Percentiles rank a stretch among this genome's conserved stretches.
Evolutionary conservation across 2,797 vertebrate genomes (phyloP).

Genomic region (Pampus argenteus): DNA sequence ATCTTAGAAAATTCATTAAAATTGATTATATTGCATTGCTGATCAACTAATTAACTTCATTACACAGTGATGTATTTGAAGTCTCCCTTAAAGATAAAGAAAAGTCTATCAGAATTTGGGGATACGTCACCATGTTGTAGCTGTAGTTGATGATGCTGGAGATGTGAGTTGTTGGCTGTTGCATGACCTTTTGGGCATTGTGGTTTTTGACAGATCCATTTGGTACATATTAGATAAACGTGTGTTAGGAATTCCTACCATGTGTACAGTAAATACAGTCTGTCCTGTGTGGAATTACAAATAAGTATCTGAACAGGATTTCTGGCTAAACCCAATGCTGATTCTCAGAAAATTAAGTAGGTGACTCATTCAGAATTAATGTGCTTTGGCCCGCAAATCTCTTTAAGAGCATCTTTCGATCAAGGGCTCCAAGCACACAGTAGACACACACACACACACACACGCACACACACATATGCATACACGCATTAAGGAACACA

Average conservation of each 20-base stretch:
- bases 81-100: background rate
- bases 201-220: constrained; percentile 27
- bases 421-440: constrained; percentile 30
- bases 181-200: constrained; percentile 5
- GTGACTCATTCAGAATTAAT: constrained; percentile 58
- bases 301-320: constrained; percentile 50
- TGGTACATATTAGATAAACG: constrained; percentile 27
- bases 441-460: constrained; percentile 30
- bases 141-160: constrained; percentile 1
- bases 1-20: background rate
- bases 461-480: constrained; percentile 34
- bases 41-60: background rate
- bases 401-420: constrained; percentile 45
- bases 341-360: constrained; percentile 50
- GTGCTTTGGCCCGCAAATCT: constrained; percentile 53
- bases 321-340: constrained; percentile 23
- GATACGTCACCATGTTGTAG: background rate
- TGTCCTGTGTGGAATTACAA: constrained; percentile 38
- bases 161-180: constrained; percentile 15
- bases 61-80: background rate
- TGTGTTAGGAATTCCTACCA: constrained; percentile 41
- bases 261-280: constrained; percentile 51
- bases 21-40: background rate
- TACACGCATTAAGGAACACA: constrained; percentile 68
- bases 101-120: background rate